Evolutionary conservation across 2,888 invertebrate species (phyloP).

Genomic region (Escarpia spicata): DNA sequence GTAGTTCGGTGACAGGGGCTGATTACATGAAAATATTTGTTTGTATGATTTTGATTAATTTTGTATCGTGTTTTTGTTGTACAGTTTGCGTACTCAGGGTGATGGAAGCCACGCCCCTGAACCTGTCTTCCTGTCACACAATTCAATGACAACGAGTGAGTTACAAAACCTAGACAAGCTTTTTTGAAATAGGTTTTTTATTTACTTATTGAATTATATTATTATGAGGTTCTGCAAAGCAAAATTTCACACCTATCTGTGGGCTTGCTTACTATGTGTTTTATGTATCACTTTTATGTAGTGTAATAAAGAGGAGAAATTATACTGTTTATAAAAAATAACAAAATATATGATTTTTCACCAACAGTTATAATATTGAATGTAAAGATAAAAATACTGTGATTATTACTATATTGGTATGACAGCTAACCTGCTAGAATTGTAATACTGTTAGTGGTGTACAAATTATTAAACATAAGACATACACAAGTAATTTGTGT

Average conservation of each 20-base stretch:
- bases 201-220: neutral
- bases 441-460: neutral
- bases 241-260: too few relatives aligned
- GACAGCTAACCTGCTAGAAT: neutral
- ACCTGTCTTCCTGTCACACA: conserved; percentile 40
- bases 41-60: neutral
- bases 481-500: neutral
- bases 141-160: conserved; percentile 53
- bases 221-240: too few relatives aligned
- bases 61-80: neutral
- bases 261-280: too few relatives aligned
- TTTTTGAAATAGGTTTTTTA: neutral
- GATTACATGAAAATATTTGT: too few relatives aligned
- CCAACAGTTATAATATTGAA: neutral
- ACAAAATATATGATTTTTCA: neutral
- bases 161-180: neutral
- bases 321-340: too few relatives aligned
- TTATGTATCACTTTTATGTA: too few relatives aligned
- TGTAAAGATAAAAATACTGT: neutral
- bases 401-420: neutral
- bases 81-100: conserved; percentile 48
- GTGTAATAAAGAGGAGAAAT: too few relatives aligned
- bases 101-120: conserved; percentile 55
- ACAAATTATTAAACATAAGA: neutral
- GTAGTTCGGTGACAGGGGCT: too few relatives aligned